Conservation (phyloP, 2,888 invertebrate species). For the Elegia similella region DNA sequence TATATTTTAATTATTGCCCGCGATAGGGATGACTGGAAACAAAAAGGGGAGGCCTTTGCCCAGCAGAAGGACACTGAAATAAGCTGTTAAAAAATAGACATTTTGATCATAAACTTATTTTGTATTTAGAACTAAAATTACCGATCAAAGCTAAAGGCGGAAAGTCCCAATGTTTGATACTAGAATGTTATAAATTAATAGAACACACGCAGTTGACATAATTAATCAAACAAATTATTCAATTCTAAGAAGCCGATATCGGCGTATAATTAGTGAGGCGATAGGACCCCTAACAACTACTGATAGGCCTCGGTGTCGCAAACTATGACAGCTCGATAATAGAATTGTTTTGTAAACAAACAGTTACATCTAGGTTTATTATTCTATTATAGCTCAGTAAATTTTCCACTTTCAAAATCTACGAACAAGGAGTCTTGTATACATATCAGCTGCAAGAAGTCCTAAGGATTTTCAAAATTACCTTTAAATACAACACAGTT, state of each 20-base stretch:
- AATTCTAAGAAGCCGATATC: slow-evolving; percentile 4
- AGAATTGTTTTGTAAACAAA: neutral
- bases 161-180: neutral
- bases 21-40: too few relatives aligned
- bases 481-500: too few relatives aligned
- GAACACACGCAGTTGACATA: slow-evolving; percentile 3
- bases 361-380: neutral
- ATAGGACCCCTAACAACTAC: neutral
- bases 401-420: too few relatives aligned
- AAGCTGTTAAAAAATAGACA: too few relatives aligned
- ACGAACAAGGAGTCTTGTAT: too few relatives aligned
- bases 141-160: neutral
- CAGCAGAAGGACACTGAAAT: too few relatives aligned
- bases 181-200: neutral
- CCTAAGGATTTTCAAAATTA: too few relatives aligned
- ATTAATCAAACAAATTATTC: slow-evolving; percentile 7
- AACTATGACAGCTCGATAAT: neutral
- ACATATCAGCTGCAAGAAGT: too few relatives aligned
- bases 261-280: neutral
- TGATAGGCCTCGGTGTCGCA: neutral
- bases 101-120: too few relatives aligned
- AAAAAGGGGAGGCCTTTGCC: too few relatives aligned
- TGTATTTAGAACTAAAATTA: too few relatives aligned
- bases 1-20: too few relatives aligned
- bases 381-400: neutral